Conservation (phyloP, 2,113 vertebrate genomes). For the Catharus fuscescens region DNA sequence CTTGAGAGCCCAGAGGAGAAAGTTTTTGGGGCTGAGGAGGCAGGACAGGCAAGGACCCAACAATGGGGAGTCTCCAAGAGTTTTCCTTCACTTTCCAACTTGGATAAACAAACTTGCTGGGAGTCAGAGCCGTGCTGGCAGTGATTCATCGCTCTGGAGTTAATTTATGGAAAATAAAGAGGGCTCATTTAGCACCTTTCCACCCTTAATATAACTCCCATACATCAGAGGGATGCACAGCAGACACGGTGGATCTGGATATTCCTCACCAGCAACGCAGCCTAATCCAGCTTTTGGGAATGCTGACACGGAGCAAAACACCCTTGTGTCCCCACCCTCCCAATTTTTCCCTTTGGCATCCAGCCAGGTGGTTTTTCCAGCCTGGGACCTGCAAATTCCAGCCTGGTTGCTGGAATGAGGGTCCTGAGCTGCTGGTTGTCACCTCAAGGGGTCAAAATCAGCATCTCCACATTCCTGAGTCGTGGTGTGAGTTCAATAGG, state of each 20-base stretch:
- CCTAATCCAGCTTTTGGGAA: background rate
- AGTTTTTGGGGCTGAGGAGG: background rate
- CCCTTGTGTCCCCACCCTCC: rapidly evolving
- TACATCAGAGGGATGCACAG: constrained; percentile 61
- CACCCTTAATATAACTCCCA: constrained; percentile 78
- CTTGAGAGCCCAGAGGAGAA: background rate
- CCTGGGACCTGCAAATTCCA: background rate
- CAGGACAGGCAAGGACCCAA: background rate
- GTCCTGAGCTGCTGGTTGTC: rapidly evolving
- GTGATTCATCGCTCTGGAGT: constrained; percentile 74
- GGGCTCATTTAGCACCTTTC: constrained; percentile 80
- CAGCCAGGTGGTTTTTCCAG: background rate
- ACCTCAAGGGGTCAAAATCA: background rate
- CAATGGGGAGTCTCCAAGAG: background rate
- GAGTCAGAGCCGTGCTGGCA: background rate
- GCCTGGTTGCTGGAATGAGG: background rate
- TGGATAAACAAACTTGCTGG: constrained; percentile 31
- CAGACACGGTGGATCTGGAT: background rate
- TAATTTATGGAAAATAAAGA: constrained; percentile 84
- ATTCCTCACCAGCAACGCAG: constrained; percentile 43
- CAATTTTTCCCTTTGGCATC: background rate
- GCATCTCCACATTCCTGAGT: background rate
- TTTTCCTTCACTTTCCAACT: background rate
- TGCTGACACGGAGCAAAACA: rapidly evolving
- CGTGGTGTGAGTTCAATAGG: rapidly evolving